phyloP scores from a whole-genome alignment of 2,113 vertebrate genomes.

The Protobothrops flavoviridis region DNA sequence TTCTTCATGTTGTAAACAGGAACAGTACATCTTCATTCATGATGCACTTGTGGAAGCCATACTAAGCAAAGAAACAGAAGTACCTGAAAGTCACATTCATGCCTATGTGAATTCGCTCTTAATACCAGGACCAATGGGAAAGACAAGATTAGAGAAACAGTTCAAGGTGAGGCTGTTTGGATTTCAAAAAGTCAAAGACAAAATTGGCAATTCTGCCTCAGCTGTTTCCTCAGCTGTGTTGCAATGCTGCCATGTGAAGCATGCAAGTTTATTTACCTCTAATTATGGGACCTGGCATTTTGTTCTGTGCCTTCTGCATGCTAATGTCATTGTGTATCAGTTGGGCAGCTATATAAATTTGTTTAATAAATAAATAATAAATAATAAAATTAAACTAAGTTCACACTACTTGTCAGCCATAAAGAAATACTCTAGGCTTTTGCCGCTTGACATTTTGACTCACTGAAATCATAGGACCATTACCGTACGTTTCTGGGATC shows the following conservation, averaged over 20 bases:
- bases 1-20: slow-evolving; percentile 66
- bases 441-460: neutral
- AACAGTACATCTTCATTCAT: slow-evolving; percentile 95
- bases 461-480: neutral
- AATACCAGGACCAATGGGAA: slow-evolving; percentile 82
- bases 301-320: neutral
- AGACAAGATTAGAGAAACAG: slow-evolving; percentile 85
- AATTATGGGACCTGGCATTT: neutral
- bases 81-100: slow-evolving; percentile 80
- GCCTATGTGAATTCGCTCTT: slow-evolving; percentile 89
- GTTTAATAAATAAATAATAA: neutral
- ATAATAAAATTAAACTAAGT: neutral
- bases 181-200: neutral
- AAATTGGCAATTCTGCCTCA: neutral
- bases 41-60: slow-evolving; percentile 90
- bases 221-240: neutral
- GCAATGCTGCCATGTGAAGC: neutral
- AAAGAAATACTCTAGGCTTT: neutral
- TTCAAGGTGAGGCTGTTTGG: slow-evolving; percentile 81
- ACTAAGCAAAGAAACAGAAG: slow-evolving; percentile 86
- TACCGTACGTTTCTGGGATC: neutral
- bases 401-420: neutral
- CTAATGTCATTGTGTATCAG: neutral
- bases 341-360: neutral
- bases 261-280: neutral